These are phyloP conservation scores for Ips typographus DNA, from an alignment of 1,140 invertebrate species.

Conservation along the genomic window DNA sequence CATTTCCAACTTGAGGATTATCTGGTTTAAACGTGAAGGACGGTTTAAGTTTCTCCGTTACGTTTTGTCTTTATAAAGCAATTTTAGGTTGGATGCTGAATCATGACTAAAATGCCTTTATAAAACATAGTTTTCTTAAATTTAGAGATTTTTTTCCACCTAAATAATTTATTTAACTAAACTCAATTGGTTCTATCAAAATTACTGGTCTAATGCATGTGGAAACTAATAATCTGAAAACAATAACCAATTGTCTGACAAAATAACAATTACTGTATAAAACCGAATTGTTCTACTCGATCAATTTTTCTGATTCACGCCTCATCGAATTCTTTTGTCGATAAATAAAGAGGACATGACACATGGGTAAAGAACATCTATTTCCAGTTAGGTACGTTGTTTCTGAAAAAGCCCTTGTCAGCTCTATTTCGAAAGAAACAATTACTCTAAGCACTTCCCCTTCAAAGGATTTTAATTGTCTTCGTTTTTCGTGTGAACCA, in stretches of 20 bases:
- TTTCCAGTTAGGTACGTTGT: slow-evolving; percentile 1
- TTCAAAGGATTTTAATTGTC: slow-evolving; percentile 1
- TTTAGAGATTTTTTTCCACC: too few relatives aligned
- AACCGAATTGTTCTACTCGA: neutral
- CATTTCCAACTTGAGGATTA: neutral
- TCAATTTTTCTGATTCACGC: neutral
- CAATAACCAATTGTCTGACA: too few relatives aligned
- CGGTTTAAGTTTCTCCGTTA: too few relatives aligned
- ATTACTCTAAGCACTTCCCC: neutral
- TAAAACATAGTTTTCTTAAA: too few relatives aligned
- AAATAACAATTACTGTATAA: too few relatives aligned
- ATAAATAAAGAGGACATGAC: slow-evolving; percentile 2
- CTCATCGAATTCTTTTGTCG: neutral
- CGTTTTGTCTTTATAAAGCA: neutral
- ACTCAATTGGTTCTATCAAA: too few relatives aligned
- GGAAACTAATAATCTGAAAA: too few relatives aligned
- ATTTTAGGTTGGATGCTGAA: neutral
- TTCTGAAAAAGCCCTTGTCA: neutral
- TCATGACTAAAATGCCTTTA: too few relatives aligned
- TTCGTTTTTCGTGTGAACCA: neutral
- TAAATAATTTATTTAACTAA: too few relatives aligned
- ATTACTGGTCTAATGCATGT: too few relatives aligned
- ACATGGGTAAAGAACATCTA: slow-evolving; percentile 1
- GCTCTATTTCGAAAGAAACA: neutral
- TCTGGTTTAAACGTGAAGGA: neutral